Conservation (phyloP, 2,113 vertebrate species). For the Ondatra zibethicus region DNA sequence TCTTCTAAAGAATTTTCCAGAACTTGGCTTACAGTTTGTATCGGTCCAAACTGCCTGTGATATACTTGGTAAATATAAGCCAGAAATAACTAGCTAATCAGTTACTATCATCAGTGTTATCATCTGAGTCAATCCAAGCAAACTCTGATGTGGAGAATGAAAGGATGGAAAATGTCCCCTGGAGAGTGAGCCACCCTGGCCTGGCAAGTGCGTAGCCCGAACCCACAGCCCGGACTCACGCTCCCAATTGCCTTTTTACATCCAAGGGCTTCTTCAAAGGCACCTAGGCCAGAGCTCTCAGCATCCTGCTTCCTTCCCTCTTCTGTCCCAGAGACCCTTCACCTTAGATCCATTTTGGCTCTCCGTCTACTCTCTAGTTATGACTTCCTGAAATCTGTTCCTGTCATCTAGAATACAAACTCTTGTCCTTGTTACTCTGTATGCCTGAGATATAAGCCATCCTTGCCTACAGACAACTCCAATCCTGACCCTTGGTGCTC, state of each 20-base stretch:
- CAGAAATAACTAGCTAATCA: conserved; percentile 66
- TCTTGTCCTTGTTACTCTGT: neutral
- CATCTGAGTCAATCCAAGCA: neutral
- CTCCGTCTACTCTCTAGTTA: neutral
- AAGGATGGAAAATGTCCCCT: neutral
- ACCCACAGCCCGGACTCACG: neutral
- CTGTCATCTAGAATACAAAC: too few relatives aligned
- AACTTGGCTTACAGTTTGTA: conserved; percentile 24
- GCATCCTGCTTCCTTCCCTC: fast-evolving
- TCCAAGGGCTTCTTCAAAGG: neutral
- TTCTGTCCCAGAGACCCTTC: neutral
- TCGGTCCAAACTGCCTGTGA: conserved; percentile 14
- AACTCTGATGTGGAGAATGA: neutral
- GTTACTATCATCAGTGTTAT: neutral
- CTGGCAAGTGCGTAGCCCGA: fast-evolving
- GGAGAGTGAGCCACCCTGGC: neutral
- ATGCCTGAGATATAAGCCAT: neutral
- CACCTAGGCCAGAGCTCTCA: too few relatives aligned
- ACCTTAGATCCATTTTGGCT: neutral
- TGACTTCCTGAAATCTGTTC: neutral
- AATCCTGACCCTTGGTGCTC: neutral
- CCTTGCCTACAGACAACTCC: neutral
- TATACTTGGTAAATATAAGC: conserved; percentile 35
- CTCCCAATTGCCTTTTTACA: neutral
- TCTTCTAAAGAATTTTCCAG: conserved; percentile 57